Conservation (phyloP, 2,888 invertebrate genomes). For the Lysandra bellargus region DNA sequence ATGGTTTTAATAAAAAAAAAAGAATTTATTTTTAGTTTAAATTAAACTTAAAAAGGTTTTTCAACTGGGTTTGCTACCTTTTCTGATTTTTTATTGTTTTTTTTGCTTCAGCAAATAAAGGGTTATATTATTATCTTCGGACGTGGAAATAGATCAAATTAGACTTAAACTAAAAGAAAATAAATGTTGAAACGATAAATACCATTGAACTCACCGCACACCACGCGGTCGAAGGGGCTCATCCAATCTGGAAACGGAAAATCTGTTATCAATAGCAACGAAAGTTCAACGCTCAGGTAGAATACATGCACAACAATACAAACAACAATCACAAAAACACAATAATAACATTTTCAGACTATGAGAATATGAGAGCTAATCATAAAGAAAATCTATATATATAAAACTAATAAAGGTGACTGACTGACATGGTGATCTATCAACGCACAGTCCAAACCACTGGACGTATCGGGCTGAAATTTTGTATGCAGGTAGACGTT, state of each 20-base stretch:
- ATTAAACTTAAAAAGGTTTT: neutral
- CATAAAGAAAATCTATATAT: too few relatives aligned
- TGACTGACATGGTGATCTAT: too few relatives aligned
- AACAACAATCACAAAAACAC: conserved; percentile 37
- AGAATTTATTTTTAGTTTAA: neutral
- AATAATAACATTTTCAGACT: conserved; percentile 35
- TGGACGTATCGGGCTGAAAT: too few relatives aligned
- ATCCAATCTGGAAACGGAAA: conserved; percentile 93
- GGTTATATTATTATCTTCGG: neutral
- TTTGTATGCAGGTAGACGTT: too few relatives aligned
- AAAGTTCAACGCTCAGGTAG: conserved; percentile 69
- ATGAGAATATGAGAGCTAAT: conserved; percentile 48
- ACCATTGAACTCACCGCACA: conserved; percentile 96
- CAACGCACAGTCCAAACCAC: too few relatives aligned
- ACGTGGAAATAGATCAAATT: conserved; percentile 41
- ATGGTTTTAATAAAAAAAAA: neutral
- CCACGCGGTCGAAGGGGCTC: conserved; percentile 96
- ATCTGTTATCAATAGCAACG: conserved; percentile 82
- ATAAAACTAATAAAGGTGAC: too few relatives aligned
- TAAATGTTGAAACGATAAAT: conserved; percentile 83
- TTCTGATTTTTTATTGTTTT: neutral
- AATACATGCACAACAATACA: conserved; percentile 57
- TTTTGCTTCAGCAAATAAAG: neutral
- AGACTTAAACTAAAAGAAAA: conserved; percentile 80
- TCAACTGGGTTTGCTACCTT: neutral